A percentile compares a stretch with the other conserved stretches of the same genome.
These are phyloP conservation scores for Agrilus planipennis DNA, from an alignment of 1,140 invertebrate species.

Conservation along the genomic window DNA sequence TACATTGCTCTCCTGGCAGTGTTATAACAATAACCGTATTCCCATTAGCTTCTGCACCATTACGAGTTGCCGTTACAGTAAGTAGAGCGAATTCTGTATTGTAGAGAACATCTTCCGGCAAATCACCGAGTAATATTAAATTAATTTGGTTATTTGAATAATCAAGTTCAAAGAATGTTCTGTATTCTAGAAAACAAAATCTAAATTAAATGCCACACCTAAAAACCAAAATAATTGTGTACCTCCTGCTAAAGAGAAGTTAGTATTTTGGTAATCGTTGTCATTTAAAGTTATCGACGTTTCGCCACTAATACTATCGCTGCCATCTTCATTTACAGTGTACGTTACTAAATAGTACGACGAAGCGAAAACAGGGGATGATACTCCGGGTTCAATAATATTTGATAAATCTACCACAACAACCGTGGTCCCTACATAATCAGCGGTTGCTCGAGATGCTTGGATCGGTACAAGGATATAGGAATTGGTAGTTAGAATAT, in stretches of 20 bases:
- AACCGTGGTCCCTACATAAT: too few relatives aligned
- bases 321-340: neutral
- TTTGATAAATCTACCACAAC: too few relatives aligned
- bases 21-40: conserved; percentile 9
- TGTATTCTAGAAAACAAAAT: conserved; percentile 1
- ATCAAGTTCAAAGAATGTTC: neutral
- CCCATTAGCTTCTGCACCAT: conserved; percentile 1
- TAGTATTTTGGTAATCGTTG: neutral
- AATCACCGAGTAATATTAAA: conserved; percentile 3
- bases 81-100: conserved; percentile 4
- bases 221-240: too few relatives aligned
- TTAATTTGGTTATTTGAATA: neutral
- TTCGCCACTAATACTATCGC: neutral
- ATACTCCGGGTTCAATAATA: too few relatives aligned
- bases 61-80: conserved; percentile 9
- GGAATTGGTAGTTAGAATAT: too few relatives aligned
- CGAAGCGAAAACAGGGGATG: too few relatives aligned
- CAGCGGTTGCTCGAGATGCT: too few relatives aligned
- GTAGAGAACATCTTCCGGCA: conserved; percentile 7
- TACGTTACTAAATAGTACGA: too few relatives aligned
- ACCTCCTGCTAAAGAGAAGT: neutral
- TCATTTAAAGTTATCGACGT: neutral
- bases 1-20: conserved; percentile 4
- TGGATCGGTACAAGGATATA: too few relatives aligned
- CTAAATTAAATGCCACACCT: too few relatives aligned